A percentile compares a stretch with the other conserved stretches of the same genome.
Conservation (phyloP, 2,113 vertebrate species). For the Okapia johnstoni region DNA sequence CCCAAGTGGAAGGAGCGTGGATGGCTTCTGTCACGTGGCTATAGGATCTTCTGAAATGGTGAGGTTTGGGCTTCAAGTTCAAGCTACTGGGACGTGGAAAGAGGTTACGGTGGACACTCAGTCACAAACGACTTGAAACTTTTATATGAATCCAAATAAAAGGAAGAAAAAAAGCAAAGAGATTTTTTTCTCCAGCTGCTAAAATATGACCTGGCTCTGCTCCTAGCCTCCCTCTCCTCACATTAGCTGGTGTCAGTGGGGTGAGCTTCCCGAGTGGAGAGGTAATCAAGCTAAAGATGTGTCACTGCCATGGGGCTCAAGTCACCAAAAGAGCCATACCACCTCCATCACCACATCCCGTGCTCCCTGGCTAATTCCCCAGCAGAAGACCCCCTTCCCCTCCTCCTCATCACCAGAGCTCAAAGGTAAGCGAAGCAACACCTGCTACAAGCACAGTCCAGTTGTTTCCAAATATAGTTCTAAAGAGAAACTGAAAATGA, state of each 20-base stretch:
- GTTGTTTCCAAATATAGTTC: neutral
- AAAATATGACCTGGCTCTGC: conserved; percentile 35
- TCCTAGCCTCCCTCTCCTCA: conserved; percentile 13
- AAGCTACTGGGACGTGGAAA: conserved; percentile 29
- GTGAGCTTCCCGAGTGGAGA: neutral
- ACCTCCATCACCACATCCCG: fast-evolving
- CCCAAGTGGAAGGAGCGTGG: neutral
- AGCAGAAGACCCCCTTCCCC: neutral
- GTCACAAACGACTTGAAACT: conserved; percentile 55
- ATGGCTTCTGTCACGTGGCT: conserved; percentile 9
- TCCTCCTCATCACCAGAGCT: neutral
- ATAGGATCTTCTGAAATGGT: conserved; percentile 19
- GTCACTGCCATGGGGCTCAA: neutral
- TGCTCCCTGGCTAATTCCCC: too few relatives aligned
- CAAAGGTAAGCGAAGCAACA: neutral
- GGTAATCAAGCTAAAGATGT: conserved; percentile 30
- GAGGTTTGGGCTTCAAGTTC: conserved; percentile 44
- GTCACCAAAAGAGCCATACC: neutral
- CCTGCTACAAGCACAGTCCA: neutral
- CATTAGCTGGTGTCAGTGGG: neutral
- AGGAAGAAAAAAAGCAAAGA: conserved; percentile 39
- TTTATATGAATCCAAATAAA: conserved; percentile 58
- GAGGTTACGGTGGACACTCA: conserved; percentile 26
- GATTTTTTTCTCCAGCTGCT: conserved; percentile 40
- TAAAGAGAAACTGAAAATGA: neutral